Percentiles rank a stretch among this genome's conserved stretches.
These are phyloP conservation scores for Megastigmus dorsalis DNA, from an alignment of 2,888 invertebrate genomes.

Conservation along the genomic window DNA sequence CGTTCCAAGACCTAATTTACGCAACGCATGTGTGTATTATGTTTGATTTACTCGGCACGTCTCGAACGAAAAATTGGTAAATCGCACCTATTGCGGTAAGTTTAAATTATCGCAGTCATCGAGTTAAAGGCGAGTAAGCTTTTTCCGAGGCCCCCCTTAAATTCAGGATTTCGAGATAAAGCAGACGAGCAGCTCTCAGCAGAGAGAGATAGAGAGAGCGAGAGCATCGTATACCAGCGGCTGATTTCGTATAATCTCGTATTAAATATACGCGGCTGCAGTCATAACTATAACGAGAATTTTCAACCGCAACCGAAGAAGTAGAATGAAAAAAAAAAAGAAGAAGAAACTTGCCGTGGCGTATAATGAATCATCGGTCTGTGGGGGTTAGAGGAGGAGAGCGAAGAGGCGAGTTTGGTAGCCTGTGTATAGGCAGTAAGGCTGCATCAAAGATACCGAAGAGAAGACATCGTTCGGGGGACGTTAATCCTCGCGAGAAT, in stretches of 20 bases:
- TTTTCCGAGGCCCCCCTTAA: no score
- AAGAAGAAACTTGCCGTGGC: not conserved
- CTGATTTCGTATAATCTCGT: not conserved
- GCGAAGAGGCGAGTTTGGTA: not conserved
- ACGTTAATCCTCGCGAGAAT: slow-evolving; percentile 54
- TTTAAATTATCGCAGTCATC: no score
- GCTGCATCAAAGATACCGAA: slow-evolving; percentile 54
- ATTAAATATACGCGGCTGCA: not conserved
- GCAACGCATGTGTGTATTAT: no score
- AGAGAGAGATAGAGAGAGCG: no score
- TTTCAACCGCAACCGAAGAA: not conserved
- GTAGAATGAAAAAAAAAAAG: not conserved
- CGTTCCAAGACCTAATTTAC: no score
- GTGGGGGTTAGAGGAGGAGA: slow-evolving; percentile 9
- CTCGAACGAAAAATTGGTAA: no score
- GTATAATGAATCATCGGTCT: slow-evolving; percentile 45
- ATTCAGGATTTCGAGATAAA: not conserved
- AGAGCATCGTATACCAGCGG: not conserved
- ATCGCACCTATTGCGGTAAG: no score
- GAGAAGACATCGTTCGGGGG: slow-evolving; percentile 47
- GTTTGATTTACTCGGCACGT: no score
- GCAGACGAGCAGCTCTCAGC: not conserved
- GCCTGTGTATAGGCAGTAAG: no score
- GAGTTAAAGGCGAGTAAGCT: no score
- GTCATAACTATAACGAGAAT: slow-evolving; percentile 14